Conservation (phyloP, 2,888 invertebrate genomes). For the Diplazon laetatorius region DNA sequence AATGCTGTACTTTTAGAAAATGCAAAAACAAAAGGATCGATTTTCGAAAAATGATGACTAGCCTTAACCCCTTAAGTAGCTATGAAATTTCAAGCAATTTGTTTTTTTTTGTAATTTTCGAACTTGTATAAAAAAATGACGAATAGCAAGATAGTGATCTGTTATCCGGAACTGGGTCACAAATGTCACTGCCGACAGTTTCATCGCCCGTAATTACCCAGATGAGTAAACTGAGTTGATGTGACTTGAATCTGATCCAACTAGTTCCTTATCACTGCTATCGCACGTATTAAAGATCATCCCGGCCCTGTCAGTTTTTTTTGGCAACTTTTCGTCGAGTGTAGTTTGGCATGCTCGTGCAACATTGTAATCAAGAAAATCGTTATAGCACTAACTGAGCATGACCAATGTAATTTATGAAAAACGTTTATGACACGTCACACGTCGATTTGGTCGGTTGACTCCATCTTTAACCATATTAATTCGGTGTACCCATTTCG, state of each 20-base stretch:
- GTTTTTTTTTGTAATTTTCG: too few species aligned
- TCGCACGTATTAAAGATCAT: conserved; percentile 3
- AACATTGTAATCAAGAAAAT: not conserved
- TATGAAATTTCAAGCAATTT: too few species aligned
- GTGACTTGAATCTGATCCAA: conserved; percentile 18
- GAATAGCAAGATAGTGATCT: not conserved
- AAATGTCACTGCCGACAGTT: not conserved
- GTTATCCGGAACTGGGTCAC: conserved; percentile 1
- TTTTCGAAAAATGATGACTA: too few species aligned
- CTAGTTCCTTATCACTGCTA: not conserved
- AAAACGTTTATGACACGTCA: not conserved
- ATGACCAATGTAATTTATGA: not conserved
- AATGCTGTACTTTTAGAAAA: too few species aligned
- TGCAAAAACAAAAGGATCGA: too few species aligned
- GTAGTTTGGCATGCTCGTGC: not conserved
- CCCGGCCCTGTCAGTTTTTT: not conserved
- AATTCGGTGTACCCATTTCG: not conserved
- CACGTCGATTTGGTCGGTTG: not conserved
- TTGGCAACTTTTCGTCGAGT: conserved; percentile 1
- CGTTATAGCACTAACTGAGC: not conserved
- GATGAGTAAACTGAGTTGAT: conserved; percentile 4
- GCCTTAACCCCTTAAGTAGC: too few species aligned
- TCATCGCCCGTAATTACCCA: not conserved
- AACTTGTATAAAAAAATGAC: not conserved
- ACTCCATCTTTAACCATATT: not conserved